phyloP scores from a whole-genome alignment of 2,113 vertebrate genomes.

The Microtus richardsoni region DNA sequence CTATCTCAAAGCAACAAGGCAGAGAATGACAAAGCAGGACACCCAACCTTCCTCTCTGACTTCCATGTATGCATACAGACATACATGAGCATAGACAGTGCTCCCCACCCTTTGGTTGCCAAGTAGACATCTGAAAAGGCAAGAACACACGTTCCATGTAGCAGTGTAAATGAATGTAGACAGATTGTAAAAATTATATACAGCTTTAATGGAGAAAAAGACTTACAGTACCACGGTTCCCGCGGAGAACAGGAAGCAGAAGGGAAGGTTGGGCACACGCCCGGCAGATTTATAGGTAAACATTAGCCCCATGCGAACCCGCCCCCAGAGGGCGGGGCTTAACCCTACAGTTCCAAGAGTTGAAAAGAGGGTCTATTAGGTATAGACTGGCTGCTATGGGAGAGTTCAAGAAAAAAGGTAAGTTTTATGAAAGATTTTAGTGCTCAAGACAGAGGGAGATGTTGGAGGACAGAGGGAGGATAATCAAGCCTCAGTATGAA shows the following conservation, averaged over 20 bases:
- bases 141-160: not conserved
- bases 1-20: not conserved
- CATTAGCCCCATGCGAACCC: too few species aligned
- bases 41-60: not conserved
- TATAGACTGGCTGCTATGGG: not conserved
- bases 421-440: constrained; percentile 44
- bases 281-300: too few species aligned
- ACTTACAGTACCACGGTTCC: too few species aligned
- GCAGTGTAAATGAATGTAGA: too few species aligned
- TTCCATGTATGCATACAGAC: not conserved
- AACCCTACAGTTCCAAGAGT: not conserved
- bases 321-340: too few species aligned
- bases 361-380: not conserved
- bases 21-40: not conserved
- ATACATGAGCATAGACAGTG: too few species aligned
- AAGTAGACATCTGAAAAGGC: not conserved
- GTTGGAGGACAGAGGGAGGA: not conserved
- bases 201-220: too few species aligned
- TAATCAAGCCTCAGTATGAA: not conserved
- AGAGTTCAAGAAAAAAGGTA: constrained; percentile 3
- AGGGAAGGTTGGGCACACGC: too few species aligned
- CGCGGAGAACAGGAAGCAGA: too few species aligned
- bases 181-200: too few species aligned
- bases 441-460: not conserved
- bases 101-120: not conserved